Base-by-base conservation (phyloP, 2,888 invertebrate genomes). In the Meandrusa payeni region DNA sequence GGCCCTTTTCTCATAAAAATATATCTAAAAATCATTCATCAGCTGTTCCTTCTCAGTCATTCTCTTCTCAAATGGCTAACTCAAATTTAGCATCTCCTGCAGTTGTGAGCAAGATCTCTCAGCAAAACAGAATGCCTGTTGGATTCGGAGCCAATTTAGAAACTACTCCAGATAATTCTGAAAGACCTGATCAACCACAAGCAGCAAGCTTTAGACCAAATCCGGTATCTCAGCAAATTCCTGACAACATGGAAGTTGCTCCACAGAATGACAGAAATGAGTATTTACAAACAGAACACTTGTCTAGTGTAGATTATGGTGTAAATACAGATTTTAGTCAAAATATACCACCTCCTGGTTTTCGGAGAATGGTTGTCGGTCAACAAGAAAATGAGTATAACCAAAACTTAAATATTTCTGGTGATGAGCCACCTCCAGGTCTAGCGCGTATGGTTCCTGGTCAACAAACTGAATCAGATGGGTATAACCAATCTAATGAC, bases 201-300 rank as follows among this genome's bases (percentile, higher is more conserved):
- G 52, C 69, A 17, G 48, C 69, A 1, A 55, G 64, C 5, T 76
- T 69, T 41, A 59, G 71, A 31, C 61, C 67, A 1, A 47, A 66
- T 47, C 57, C 74, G 22, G 50, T 73, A 10, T 55, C 71, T 5
- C 75, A 70, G 12, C 73, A 68, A 34, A 67, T 82, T 36, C 87
- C 88, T 1, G 91, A 90, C 46, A 91, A 90, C 60, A 72, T 89
- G 57, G 93, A 92, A 70, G 86, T 91, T 15, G 89, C 90, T 5
- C 92, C 92, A 0, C 91, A 90, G 47, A 91, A 90, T 65, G 94
- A 94, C 57, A 86, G 94, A 44, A 93, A 94, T 66, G 92, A 94
- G 68, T 94, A 94, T 68, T 75, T 94, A 45, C 93, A 94, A 75
- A 94, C 94, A 1, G 93, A 93, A 9, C 93, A 93, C 60, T 73